Base-by-base conservation (phyloP, 2,888 invertebrate species). In the Tachystola acroxantha region DNA sequence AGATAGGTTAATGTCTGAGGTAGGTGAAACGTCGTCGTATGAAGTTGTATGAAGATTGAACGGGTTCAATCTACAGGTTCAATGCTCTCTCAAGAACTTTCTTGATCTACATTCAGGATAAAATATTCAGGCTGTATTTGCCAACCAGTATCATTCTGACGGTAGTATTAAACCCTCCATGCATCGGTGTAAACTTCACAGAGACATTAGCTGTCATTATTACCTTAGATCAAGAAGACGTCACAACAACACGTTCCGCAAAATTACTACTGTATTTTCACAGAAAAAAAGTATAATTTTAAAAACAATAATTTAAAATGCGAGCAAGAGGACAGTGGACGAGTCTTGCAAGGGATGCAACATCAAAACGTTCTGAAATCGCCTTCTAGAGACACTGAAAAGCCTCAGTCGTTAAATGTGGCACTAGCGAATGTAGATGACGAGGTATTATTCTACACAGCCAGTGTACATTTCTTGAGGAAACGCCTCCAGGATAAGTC, bases 391-490 rank as follows among this genome's bases (percentile, higher is more conserved):
- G 40, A 40, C 46, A 28, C 37, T 28, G 44, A 46, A 14, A 38
- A 48, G 27, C 42, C 42, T 16, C 19, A 36, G 33, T 36, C 44
- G 30, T 40, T 62, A 16, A 53, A 63, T 38, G 49, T 45, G 13
- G 49, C 50, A 19, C 45, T 64, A 25, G 39, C 48, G 25, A 58
- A 57, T 33, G 55, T 62, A 1, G 68, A 71, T 22, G 69, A 81
- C 50, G 64, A 70, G 41, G 64, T 76, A 30, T 50, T 71, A 25
- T 77, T 81, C 44, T 82, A 70, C 40, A 65, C 72, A 12, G 82
- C 82, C n/a, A 82, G 82, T 51, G 55, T 82, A 7, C 62, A 76
- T 37, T 84, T 81, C 44, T 68, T 85, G n/a, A 65, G 55, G 34
- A 69, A 68, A 47, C 64, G 71, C 41, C 61, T 84, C n/a, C 57